phyloP scores from a whole-genome alignment of 2,797 vertebrate genomes.

The Coluber constrictor region DNA sequence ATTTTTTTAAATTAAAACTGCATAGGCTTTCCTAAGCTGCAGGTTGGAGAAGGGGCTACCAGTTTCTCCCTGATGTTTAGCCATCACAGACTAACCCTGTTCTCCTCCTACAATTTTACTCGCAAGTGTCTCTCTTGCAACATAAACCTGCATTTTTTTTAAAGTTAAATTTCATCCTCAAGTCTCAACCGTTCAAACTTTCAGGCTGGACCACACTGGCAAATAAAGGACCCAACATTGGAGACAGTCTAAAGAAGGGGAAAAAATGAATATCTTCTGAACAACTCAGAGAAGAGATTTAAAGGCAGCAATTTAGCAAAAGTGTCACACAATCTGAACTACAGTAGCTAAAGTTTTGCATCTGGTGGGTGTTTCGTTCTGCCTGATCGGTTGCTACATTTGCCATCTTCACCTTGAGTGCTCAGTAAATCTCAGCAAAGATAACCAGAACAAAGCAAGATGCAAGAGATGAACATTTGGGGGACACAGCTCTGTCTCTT shows the following conservation, averaged over 20 bases:
- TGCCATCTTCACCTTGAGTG: background rate
- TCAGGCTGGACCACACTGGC: background rate
- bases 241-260: background rate
- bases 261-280: background rate
- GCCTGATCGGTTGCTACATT: background rate
- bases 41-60: background rate
- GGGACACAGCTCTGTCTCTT: background rate
- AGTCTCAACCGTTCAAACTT: background rate
- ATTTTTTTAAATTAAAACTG: background rate
- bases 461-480: background rate
- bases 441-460: background rate
- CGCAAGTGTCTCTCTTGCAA: background rate
- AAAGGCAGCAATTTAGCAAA: background rate
- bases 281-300: background rate
- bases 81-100: background rate
- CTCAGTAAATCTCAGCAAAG: background rate
- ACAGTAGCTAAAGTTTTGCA: background rate
- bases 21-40: background rate
- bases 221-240: background rate
- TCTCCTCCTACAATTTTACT: background rate
- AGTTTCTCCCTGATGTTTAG: background rate
- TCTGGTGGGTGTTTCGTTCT: background rate
- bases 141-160: background rate
- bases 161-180: background rate
- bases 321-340: too few relatives aligned